Evolutionary conservation across 2,888 invertebrate genomes (phyloP), one percentile per base, ranked within the genome.

Genomic region (Xylocampa areola): DNA sequence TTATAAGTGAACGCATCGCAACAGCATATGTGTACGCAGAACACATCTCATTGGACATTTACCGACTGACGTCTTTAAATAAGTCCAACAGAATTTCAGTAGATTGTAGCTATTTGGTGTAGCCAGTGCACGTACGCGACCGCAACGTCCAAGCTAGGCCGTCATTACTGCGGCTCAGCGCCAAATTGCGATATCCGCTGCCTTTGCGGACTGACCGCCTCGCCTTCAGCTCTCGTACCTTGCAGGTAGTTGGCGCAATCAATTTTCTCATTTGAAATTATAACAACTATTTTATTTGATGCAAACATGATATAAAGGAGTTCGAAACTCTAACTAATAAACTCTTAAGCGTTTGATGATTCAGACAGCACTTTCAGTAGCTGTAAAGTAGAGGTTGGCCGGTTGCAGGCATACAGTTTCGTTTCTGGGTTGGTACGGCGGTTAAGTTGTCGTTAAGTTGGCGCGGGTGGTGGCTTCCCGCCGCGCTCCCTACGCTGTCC

Each of bases 141-240:
- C 87, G 79, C 80, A 77, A 59, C 73, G 78, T 70, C 73, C 80
- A 81, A 72, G 77, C 79, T 73, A 72, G 73, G 80, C 75, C 82
- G 77, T 86, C 86, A 86, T 89, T 89, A 89, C 86, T 80, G 84
- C 82, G 81, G 84, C 83, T 80, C 85, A 78, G 81, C 82, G 86
- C 87, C 90, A 91, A 91, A 90, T 90, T 91, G 87, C 90, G 81
- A 89, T 86, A 86, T 90, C 90, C 90, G 88, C 86, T 82, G 79
- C 80, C 69, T 65, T 68, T 55, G 59, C 65, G 66, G 69, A 53
- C 49, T 66, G 47, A 43, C 63, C 53, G 66, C 57, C 71, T 74
- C 53, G 66, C 57, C 71, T 74, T 25, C 61, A 41, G 33, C 32
- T 13, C 43, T 40, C 52, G 37, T 41, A 51, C 57, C 41, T 51